These are phyloP conservation scores for Spinibarbus caldwelli DNA, from an alignment of 2,797 vertebrate genomes.

Conservation along the genomic window DNA sequence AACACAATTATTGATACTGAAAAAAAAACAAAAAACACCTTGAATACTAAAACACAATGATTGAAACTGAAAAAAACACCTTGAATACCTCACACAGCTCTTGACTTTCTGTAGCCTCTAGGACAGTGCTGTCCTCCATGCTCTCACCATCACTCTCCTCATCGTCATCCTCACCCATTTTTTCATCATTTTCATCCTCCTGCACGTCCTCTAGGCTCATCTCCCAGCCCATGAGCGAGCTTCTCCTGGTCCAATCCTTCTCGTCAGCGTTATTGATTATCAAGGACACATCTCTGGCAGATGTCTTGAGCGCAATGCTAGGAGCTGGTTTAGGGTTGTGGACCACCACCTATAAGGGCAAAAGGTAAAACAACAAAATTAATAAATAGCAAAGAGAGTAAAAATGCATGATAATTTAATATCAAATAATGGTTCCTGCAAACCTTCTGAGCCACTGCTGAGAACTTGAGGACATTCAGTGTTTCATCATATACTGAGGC, in stretches of 20 bases:
- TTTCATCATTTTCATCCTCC: conserved; percentile 76
- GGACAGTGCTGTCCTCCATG: conserved; percentile 63
- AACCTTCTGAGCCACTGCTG: conserved; percentile 92
- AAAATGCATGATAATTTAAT: background rate
- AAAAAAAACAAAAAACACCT: conserved; percentile 30
- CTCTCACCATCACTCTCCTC: conserved; percentile 64
- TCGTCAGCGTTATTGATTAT: conserved; percentile 74
- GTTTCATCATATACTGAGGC: conserved; percentile 89
- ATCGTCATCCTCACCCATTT: conserved; percentile 63
- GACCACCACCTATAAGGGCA: conserved; percentile 67
- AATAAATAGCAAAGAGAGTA: background rate
- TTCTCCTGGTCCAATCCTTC: conserved; percentile 75
- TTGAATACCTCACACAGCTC: conserved; percentile 73
- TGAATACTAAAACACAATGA: background rate
- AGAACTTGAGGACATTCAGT: conserved; percentile 93
- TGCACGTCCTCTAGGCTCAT: conserved; percentile 84
- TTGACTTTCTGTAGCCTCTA: conserved; percentile 67
- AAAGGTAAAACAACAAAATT: background rate
- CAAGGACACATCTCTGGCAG: conserved; percentile 77
- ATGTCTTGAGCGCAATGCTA: conserved; percentile 69
- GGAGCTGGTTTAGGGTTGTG: conserved; percentile 71
- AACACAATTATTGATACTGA: background rate
- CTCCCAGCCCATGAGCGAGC: conserved; percentile 85
- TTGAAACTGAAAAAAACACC: conserved; percentile 19
- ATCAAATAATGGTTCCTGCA: background rate